Percentiles rank a stretch among this genome's conserved stretches.
Evolutionary conservation across 2,797 vertebrate genomes (phyloP).

Genomic region (Sebastes elongatus): DNA sequence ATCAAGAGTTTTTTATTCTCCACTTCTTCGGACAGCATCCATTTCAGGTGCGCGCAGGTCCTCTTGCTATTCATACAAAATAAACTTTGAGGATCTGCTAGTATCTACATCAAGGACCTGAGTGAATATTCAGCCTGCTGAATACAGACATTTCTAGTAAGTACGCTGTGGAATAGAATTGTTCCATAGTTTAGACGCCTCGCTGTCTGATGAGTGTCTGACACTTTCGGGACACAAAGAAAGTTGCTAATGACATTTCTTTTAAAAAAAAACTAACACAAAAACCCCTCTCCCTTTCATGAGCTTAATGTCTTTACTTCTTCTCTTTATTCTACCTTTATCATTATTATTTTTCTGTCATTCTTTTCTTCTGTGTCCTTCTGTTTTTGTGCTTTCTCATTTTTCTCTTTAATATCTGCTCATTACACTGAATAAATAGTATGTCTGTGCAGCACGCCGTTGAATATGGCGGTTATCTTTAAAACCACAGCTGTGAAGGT

Average conservation of each 20-base stretch:
- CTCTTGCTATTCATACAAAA: not conserved
- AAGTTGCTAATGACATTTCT: constrained; percentile 60
- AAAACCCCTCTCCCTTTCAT: constrained; percentile 50
- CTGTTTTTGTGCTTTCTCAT: constrained; percentile 55
- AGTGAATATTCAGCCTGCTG: not conserved
- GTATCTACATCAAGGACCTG: not conserved
- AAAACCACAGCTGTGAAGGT: constrained; percentile 79
- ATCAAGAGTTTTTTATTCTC: not conserved
- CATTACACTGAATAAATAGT: constrained; percentile 78
- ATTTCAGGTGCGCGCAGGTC: not conserved
- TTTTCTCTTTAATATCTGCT: constrained; percentile 76
- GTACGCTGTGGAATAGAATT: not conserved
- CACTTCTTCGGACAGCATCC: not conserved
- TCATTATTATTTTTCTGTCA: constrained; percentile 61
- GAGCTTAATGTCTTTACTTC: constrained; percentile 55
- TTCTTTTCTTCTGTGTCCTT: constrained; percentile 37
- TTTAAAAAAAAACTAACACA: constrained; percentile 7
- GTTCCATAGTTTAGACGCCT: constrained; percentile 21
- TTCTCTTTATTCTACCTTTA: constrained; percentile 64
- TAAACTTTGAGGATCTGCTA: not conserved
- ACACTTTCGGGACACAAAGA: constrained; percentile 41
- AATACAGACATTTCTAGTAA: not conserved
- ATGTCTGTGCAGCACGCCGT: constrained; percentile 45
- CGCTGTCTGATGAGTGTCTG: constrained; percentile 32
- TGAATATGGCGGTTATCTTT: constrained; percentile 78